Conservation (phyloP, 2,113 vertebrate species). For the human (Homo sapiens) region DNA sequence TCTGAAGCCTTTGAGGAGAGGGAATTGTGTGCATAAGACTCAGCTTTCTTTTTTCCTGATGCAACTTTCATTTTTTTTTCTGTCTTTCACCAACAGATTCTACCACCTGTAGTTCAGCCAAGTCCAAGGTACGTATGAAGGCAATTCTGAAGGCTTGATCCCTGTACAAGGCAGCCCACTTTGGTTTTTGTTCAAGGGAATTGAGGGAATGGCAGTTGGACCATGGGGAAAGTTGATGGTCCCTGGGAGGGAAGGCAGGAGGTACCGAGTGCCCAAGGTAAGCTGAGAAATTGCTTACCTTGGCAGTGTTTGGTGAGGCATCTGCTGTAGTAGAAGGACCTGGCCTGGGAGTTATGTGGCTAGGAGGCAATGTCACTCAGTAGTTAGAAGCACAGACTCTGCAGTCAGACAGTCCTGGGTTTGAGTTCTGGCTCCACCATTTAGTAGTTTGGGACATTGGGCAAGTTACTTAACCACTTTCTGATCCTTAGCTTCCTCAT, state of each 20-base stretch:
- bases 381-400: background rate
- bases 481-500: background rate
- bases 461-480: background rate
- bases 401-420: background rate
- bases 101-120: constrained; percentile 94
- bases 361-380: background rate
- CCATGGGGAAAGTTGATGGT: background rate
- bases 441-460: background rate
- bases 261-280: background rate
- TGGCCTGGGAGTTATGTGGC: background rate
- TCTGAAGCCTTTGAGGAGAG: constrained; percentile 28
- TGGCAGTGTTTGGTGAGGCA: background rate
- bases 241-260: background rate
- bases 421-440: background rate
- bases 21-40: background rate
- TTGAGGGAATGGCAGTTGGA: background rate
- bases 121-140: constrained; percentile 92
- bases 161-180: background rate
- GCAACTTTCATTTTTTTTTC: background rate
- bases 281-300: background rate
- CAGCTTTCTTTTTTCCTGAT: background rate
- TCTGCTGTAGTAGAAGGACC: background rate
- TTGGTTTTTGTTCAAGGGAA: background rate
- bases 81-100: constrained; percentile 87
- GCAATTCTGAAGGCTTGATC: background rate